Percentiles rank a stretch among this genome's conserved stretches.
Conservation (phyloP, 2,888 invertebrate species). For the Agrotis ipsilon region DNA sequence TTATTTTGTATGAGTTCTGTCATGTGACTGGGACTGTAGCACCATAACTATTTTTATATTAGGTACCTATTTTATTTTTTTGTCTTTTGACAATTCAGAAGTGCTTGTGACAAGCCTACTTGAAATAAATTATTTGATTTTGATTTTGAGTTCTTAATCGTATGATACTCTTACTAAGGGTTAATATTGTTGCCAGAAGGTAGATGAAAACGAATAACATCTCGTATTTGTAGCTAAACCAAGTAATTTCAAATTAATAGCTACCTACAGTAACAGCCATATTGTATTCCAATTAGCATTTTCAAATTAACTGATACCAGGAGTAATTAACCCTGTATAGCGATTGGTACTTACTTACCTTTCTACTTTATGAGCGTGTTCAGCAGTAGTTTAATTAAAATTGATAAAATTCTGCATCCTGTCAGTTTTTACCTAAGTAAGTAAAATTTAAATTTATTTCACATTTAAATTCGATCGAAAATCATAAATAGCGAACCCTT, state of each 20-base stretch:
- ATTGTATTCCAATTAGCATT: constrained; percentile 43
- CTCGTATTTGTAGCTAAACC: not conserved
- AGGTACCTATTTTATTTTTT: too few relatives aligned
- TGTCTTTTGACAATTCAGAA: too few relatives aligned
- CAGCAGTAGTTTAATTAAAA: constrained; percentile 27
- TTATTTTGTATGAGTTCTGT: too few relatives aligned
- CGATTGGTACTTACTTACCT: constrained; percentile 16
- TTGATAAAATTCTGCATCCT: constrained; percentile 43
- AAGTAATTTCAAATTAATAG: constrained; percentile 10
- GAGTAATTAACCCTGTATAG: constrained; percentile 39
- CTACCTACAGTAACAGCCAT: constrained; percentile 14
- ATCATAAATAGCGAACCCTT: constrained; percentile 49
- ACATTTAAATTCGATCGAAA: constrained; percentile 47
- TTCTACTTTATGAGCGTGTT: constrained; percentile 24
- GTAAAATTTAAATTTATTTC: constrained; percentile 39
- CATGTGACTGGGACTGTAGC: too few relatives aligned
- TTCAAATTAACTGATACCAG: constrained; percentile 36
- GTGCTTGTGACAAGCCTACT: too few relatives aligned
- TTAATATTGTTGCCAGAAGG: too few relatives aligned
- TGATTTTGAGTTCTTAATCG: too few relatives aligned
- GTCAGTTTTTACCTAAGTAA: constrained; percentile 9
- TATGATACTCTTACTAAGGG: too few relatives aligned
- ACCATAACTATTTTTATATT: too few relatives aligned
- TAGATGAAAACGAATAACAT: too few relatives aligned
- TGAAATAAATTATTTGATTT: too few relatives aligned